Percentiles rank a stretch among this genome's conserved stretches.
Evolutionary conservation across 2,888 invertebrate species (phyloP).

Genomic region (Conistra vaccinii): DNA sequence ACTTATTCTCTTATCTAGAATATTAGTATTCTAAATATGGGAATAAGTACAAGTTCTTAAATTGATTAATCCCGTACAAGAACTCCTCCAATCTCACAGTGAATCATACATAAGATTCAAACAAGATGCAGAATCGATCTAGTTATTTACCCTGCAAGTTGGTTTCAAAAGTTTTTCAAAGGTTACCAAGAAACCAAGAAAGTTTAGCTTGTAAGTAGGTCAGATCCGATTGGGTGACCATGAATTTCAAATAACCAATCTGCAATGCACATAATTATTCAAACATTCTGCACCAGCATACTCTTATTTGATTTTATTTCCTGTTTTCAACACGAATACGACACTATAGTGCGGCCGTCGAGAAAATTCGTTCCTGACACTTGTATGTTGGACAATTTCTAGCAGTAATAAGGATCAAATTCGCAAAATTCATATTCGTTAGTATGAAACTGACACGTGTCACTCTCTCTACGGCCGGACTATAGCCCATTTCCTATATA

Average conservation of each 20-base stretch:
- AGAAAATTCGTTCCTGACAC: no score
- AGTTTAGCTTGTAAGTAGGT: conserved; percentile 7
- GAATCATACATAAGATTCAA: background rate
- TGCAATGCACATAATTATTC: conserved; percentile 7
- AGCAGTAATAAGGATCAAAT: no score
- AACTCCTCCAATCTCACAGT: background rate
- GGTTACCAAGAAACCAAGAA: conserved; percentile 17
- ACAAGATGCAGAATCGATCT: conserved; percentile 9
- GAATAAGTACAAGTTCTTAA: no score
- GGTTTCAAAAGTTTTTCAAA: background rate
- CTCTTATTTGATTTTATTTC: background rate
- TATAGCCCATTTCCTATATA: no score
- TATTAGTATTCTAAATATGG: no score
- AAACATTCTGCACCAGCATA: background rate
- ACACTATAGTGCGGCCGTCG: background rate
- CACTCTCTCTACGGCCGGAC: no score
- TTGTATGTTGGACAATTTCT: no score
- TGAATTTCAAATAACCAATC: conserved; percentile 13
- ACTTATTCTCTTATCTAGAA: background rate
- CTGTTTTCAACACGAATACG: background rate
- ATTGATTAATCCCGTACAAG: background rate
- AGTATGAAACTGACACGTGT: no score
- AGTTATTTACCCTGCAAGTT: conserved; percentile 9
- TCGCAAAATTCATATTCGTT: no score
- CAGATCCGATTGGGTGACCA: conserved; percentile 12